Conservation (phyloP, 1,140 invertebrate genomes). For the Drosophila watanabei region DNA sequence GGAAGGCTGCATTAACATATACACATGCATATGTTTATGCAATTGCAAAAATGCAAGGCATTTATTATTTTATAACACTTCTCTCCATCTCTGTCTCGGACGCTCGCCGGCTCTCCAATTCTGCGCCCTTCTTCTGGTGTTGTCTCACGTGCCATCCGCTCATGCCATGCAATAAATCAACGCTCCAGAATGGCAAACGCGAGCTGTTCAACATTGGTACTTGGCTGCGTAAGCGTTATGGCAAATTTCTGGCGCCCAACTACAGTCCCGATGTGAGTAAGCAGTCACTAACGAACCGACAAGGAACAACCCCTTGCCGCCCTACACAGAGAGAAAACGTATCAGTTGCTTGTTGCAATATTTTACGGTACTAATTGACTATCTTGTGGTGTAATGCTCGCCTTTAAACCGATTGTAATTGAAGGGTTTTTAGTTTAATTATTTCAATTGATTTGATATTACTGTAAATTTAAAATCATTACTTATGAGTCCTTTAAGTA, state of each 20-base stretch:
- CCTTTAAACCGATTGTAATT: background rate
- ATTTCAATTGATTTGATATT: background rate
- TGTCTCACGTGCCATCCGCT: conserved; percentile 73
- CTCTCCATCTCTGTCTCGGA: conserved; percentile 39
- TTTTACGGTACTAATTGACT: background rate
- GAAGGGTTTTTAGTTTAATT: too few species aligned
- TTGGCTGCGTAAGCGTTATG: conserved; percentile 88
- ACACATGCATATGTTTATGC: conserved; percentile 83
- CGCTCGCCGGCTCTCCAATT: conserved; percentile 17
- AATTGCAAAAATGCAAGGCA: conserved; percentile 83
- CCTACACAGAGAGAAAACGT: conserved; percentile 27
- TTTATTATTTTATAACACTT: conserved; percentile 82
- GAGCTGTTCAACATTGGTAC: conserved; percentile 88
- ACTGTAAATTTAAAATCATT: background rate
- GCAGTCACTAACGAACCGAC: conserved; percentile 69
- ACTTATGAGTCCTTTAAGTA: background rate
- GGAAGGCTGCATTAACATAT: conserved; percentile 75
- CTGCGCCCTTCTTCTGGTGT: conserved; percentile 21
- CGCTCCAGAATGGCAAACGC: conserved; percentile 88
- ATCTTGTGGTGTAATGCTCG: too few species aligned
- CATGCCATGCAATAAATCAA: conserved; percentile 78
- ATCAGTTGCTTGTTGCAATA: background rate
- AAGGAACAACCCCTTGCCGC: conserved; percentile 7
- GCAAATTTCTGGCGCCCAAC: conserved; percentile 87
- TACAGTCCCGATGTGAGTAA: conserved; percentile 88